Conservation (phyloP, 2,797 vertebrate species). For the Melanotaenia trifasciata region DNA sequence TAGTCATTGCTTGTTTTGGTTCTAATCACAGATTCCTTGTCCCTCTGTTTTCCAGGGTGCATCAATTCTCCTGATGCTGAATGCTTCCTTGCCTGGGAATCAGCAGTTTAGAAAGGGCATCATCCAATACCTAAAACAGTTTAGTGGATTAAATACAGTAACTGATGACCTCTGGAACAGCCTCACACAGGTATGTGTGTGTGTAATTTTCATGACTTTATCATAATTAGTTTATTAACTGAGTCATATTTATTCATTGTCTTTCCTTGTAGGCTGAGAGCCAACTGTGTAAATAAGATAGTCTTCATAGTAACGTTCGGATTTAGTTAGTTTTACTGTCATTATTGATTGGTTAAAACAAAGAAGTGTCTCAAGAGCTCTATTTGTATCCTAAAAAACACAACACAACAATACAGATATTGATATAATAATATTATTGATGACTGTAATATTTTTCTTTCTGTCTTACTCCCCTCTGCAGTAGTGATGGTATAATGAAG, state of each 20-base stretch:
- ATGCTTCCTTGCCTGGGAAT: constrained; percentile 84
- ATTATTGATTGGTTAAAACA: neutral
- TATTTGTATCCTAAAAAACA: neutral
- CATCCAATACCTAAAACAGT: constrained; percentile 86
- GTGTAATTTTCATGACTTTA: neutral
- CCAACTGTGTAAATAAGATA: neutral
- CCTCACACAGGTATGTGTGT: constrained; percentile 86
- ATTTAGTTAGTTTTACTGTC: neutral
- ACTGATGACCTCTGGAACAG: constrained; percentile 93
- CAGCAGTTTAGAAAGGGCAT: constrained; percentile 89
- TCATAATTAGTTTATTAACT: neutral
- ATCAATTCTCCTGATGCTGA: constrained; percentile 94
- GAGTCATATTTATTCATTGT: neutral
- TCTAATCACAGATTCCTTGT: constrained; percentile 21
- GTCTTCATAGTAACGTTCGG: neutral
- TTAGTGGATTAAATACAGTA: constrained; percentile 84
- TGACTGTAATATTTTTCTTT: neutral
- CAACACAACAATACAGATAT: neutral
- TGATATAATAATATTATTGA: neutral
- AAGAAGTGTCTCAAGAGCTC: neutral
- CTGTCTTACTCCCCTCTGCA: neutral
- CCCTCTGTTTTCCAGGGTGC: constrained; percentile 85
- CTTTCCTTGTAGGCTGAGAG: neutral
- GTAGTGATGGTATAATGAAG: too few relatives aligned
- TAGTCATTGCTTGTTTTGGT: constrained; percentile 14